A percentile compares a stretch with the other conserved stretches of the same genome.
These are phyloP conservation scores for Bellardia bayeri DNA, from an alignment of 2,888 invertebrate genomes.

Conservation along the genomic window DNA sequence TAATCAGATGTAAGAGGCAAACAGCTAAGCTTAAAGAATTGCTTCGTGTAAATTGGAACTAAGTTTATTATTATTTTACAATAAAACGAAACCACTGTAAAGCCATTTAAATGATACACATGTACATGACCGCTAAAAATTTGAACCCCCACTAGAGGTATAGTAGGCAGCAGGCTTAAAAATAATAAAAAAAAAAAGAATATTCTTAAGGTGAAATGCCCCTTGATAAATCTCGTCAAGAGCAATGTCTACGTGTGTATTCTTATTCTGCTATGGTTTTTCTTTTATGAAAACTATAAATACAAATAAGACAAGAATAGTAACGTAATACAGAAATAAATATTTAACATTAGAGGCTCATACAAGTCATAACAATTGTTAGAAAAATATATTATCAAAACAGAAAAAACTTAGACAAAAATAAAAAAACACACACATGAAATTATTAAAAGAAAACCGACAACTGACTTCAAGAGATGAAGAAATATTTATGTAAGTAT, in stretches of 20 bases:
- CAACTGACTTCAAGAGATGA: conserved; percentile 42
- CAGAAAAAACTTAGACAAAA: neutral
- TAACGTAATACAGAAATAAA: conserved; percentile 42
- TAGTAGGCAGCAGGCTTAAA: neutral
- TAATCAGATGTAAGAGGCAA: too few species aligned
- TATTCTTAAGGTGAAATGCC: conserved; percentile 61
- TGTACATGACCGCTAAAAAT: neutral
- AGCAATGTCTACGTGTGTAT: conserved; percentile 65
- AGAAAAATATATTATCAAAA: conserved; percentile 8
- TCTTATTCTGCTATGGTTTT: neutral
- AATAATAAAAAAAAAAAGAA: conserved; percentile 28
- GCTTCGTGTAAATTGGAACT: too few species aligned
- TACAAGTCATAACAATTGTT: conserved; percentile 33
- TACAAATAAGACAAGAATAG: conserved; percentile 44
- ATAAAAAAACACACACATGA: neutral
- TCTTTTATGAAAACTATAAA: conserved; percentile 26
- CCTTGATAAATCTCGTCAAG: conserved; percentile 70
- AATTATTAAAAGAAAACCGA: conserved; percentile 58
- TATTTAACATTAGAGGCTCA: conserved; percentile 46
- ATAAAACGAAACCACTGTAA: neutral
- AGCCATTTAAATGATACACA: neutral
- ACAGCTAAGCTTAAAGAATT: too few species aligned
- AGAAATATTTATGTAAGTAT: conserved; percentile 23
- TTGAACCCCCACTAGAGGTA: neutral
- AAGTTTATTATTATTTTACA: too few species aligned